A percentile compares a stretch with the other conserved stretches of the same genome.
These are phyloP conservation scores for Columbina picui DNA, from an alignment of 2,113 vertebrate species.

Conservation along the genomic window DNA sequence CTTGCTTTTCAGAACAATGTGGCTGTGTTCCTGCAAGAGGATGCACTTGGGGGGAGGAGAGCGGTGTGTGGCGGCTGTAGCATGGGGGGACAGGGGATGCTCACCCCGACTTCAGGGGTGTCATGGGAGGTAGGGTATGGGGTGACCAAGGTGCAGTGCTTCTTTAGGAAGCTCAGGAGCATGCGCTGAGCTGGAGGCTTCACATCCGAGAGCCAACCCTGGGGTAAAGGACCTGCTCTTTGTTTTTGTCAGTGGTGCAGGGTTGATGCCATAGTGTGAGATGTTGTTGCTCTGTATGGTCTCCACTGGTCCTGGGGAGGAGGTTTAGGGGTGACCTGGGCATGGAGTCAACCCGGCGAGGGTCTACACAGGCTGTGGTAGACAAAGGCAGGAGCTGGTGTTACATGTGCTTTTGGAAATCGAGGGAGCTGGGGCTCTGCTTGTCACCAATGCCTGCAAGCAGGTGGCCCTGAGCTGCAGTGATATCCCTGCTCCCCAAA, in stretches of 20 bases:
- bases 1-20: background rate
- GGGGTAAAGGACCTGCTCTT: fast-evolving
- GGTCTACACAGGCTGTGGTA: fast-evolving
- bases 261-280: background rate
- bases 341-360: fast-evolving
- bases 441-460: background rate
- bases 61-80: background rate
- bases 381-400: background rate
- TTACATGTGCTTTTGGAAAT: background rate
- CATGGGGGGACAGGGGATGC: fast-evolving
- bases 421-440: fast-evolving
- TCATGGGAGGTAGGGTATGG: too few species aligned
- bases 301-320: background rate
- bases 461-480: background rate
- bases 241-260: fast-evolving
- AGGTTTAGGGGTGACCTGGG: background rate
- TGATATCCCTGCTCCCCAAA: too few species aligned
- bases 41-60: too few species aligned
- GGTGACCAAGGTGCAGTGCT: too few species aligned
- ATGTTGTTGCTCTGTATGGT: too few species aligned
- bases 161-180: background rate
- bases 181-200: background rate
- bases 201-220: fast-evolving
- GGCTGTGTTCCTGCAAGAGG: fast-evolving
- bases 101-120: background rate